These are phyloP conservation scores for Myotis vivesi DNA, from an alignment of 2,797 vertebrate species.

Conservation along the genomic window DNA sequence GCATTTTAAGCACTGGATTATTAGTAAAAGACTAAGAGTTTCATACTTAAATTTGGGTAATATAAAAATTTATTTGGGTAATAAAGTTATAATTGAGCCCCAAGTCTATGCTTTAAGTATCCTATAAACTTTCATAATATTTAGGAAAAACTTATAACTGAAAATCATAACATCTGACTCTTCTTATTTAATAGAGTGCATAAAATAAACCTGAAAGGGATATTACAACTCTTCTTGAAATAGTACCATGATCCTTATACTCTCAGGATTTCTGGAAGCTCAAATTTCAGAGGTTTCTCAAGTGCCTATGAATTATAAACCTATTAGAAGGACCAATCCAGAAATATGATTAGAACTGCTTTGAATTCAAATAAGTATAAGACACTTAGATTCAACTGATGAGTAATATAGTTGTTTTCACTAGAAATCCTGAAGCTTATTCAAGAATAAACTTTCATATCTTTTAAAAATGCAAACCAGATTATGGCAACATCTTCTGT, in stretches of 20 bases:
- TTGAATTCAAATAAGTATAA: not conserved
- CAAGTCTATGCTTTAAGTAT: not conserved
- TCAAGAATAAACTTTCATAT: not conserved
- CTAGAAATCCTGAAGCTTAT: not conserved
- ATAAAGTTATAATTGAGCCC: not conserved
- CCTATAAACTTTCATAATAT: not conserved
- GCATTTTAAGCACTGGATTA: not conserved
- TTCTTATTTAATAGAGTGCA: constrained; percentile 17
- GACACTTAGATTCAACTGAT: not conserved
- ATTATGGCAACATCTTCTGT: not conserved
- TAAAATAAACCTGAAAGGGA: constrained; percentile 16
- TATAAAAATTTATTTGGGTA: not conserved
- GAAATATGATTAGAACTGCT: not conserved
- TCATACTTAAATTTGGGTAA: not conserved
- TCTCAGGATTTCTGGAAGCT: not conserved
- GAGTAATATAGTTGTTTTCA: not conserved
- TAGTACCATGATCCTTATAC: not conserved
- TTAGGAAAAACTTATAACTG: not conserved
- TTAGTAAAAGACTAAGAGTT: not conserved
- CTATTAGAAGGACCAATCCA: not conserved
- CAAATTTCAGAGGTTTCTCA: constrained; percentile 2
- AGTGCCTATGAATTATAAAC: constrained; percentile 19
- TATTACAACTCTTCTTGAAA: not conserved
- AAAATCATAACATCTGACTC: not conserved
- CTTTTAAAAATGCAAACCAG: not conserved